Evolutionary conservation across 2,797 vertebrate genomes (phyloP).

Genomic region (Brotula barbata): DNA sequence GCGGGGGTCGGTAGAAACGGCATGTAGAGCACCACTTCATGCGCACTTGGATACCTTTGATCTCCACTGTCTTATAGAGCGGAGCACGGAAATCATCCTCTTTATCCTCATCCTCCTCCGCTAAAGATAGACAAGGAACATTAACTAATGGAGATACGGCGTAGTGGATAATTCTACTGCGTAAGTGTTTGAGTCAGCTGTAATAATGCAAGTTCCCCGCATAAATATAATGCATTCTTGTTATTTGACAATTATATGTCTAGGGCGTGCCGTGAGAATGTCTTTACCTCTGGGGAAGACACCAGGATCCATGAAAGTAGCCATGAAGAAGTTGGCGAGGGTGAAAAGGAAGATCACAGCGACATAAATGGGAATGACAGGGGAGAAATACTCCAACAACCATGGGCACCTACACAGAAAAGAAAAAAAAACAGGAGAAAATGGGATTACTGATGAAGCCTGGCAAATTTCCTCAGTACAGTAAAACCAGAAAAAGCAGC

Average conservation of each 20-base stretch:
- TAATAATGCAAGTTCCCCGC: too few relatives aligned
- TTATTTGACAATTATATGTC: too few relatives aligned
- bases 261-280: neutral
- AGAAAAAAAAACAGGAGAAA: neutral
- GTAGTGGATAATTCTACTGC: too few relatives aligned
- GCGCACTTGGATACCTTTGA: constrained; percentile 95
- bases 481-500: neutral
- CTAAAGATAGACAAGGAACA: constrained; percentile 67
- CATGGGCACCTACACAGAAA: constrained; percentile 86
- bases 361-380: constrained; percentile 89
- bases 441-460: neutral
- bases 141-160: constrained; percentile 5
- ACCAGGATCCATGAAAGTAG: constrained; percentile 98
- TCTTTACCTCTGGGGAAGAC: constrained; percentile 93
- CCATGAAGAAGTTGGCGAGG: constrained; percentile 98
- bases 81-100: constrained; percentile 98
- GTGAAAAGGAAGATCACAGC: constrained; percentile 94
- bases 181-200: too few relatives aligned
- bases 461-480: neutral
- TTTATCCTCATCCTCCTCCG: constrained; percentile 98
- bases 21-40: constrained; percentile 99
- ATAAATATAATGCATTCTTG: too few relatives aligned
- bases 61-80: constrained; percentile 97
- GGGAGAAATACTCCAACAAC: constrained; percentile 87
- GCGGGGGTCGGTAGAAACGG: constrained; percentile 95